phyloP scores from a whole-genome alignment of 2,113 vertebrate species.

The Ceratotherium simum region DNA sequence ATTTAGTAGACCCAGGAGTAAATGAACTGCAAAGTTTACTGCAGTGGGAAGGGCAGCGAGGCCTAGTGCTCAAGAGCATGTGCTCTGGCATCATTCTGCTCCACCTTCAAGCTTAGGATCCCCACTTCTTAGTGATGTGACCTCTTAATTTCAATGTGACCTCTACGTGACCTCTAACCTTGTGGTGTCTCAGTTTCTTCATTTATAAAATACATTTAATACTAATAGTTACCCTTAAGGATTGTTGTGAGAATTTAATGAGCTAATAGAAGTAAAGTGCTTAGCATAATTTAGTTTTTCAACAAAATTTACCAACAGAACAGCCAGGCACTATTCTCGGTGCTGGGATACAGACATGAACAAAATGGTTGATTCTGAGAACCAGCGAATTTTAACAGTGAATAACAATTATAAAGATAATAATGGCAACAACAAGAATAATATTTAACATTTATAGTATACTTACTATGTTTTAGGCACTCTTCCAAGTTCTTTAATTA shows the following conservation, averaged over 20 bases:
- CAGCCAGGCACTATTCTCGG: not conserved
- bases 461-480: constrained; percentile 1
- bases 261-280: not conserved
- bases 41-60: not conserved
- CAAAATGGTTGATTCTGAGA: constrained; percentile 20
- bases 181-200: not conserved
- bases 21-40: not conserved
- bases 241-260: not conserved
- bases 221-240: not conserved
- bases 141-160: not conserved
- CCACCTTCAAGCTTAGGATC: not conserved
- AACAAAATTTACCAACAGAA: not conserved
- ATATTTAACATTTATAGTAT: not conserved
- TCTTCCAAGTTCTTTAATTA: not conserved
- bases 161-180: not conserved
- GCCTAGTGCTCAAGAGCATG: not conserved
- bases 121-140: not conserved
- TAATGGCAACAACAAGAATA: not conserved
- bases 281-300: not conserved
- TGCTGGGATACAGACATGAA: not conserved
- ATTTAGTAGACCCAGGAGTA: not conserved
- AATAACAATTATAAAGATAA: not conserved
- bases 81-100: not conserved
- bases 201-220: constrained; percentile 27
- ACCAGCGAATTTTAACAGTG: not conserved